A percentile compares a stretch with the other conserved stretches of the same genome.
Evolutionary conservation across 2,113 vertebrate species (phyloP).

Genomic region (Heterochromis multidens): DNA sequence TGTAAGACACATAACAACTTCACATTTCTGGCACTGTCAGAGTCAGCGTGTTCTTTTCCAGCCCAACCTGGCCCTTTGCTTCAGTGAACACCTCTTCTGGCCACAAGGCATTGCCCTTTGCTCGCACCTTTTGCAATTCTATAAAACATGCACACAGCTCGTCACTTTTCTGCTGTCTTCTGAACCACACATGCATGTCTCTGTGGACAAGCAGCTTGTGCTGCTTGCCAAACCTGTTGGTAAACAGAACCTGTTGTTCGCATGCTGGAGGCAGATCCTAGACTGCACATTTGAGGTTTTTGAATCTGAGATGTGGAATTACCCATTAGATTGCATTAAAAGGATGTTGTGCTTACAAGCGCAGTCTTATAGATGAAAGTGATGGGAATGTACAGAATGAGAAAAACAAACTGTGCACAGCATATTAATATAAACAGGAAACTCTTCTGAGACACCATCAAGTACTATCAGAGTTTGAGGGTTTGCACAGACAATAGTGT

Average conservation of each 20-base stretch:
- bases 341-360: not conserved
- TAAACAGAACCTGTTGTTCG: conserved; percentile 17
- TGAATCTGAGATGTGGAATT: not conserved
- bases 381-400: not conserved
- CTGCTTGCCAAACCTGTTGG: not conserved
- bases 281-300: not conserved
- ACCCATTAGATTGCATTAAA: not conserved
- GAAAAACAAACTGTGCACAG: not conserved
- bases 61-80: not conserved
- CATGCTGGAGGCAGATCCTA: not conserved
- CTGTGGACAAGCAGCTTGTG: not conserved
- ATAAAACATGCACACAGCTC: not conserved
- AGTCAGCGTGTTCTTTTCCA: not conserved
- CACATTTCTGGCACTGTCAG: not conserved
- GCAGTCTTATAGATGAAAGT: not conserved
- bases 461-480: not conserved
- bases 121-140: not conserved
- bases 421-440: not conserved
- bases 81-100: not conserved
- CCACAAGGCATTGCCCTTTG: not conserved
- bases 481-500: not conserved
- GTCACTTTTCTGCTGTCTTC: not conserved
- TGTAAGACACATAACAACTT: not conserved
- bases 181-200: not conserved
- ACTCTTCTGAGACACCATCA: not conserved